Evolutionary conservation across 2,797 vertebrate genomes (phyloP).

Genomic region (Falco naumanni): DNA sequence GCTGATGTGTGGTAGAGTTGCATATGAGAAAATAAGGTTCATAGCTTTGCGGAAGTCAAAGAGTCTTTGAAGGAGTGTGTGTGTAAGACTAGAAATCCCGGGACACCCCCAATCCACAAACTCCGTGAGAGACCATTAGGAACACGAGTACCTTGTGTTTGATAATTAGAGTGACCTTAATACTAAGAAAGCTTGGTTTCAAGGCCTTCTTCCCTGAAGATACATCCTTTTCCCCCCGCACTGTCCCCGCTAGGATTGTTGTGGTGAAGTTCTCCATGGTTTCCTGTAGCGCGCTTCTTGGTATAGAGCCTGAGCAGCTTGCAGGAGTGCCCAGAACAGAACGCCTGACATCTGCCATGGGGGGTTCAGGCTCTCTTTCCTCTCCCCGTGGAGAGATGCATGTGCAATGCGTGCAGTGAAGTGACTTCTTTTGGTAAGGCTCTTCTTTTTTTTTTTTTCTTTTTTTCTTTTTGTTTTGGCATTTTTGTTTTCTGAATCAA

Average conservation of each 20-base stretch:
- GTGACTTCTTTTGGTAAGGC: constrained; percentile 27
- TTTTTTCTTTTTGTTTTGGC: background rate
- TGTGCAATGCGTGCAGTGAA: background rate
- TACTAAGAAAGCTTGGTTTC: background rate
- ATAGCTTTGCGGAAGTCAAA: background rate
- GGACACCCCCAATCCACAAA: background rate
- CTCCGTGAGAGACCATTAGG: background rate
- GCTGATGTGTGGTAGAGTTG: background rate
- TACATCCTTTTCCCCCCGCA: background rate
- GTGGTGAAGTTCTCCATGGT: background rate
- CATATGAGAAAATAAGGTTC: background rate
- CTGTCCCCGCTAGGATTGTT: background rate
- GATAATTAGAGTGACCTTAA: background rate
- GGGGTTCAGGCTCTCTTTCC: background rate
- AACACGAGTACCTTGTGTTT: background rate
- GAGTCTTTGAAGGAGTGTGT: background rate
- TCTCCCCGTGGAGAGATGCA: background rate
- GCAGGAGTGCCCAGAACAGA: background rate
- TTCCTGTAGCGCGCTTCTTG: accelerated
- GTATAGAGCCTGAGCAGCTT: background rate
- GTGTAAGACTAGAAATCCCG: background rate
- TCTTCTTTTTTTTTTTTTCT: background rate
- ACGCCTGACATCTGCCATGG: background rate
- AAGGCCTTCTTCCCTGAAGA: background rate
- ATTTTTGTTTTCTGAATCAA: constrained; percentile 57